phyloP scores from a whole-genome alignment of 2,888 invertebrate genomes.

The Biston betularia region DNA sequence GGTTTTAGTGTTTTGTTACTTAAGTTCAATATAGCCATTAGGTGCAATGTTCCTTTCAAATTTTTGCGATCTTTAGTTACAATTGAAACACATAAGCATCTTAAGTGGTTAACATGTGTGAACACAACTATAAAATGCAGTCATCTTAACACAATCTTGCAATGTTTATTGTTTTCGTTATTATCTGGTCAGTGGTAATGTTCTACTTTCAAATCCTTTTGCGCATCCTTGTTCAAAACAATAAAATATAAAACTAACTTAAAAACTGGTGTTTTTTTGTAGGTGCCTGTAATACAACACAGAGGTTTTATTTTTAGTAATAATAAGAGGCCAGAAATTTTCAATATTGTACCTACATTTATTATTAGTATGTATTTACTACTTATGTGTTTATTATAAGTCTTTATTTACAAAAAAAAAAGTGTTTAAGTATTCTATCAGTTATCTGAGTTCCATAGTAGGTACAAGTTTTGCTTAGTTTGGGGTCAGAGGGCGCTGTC shows the following conservation, averaged over 20 bases:
- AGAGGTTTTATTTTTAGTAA: background rate
- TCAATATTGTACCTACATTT: too few relatives aligned
- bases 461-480: too few relatives aligned
- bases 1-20: too few relatives aligned
- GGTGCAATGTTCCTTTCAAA: conserved; percentile 1
- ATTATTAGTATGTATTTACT: too few relatives aligned
- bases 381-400: too few relatives aligned
- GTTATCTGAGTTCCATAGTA: too few relatives aligned
- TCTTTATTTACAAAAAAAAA: too few relatives aligned
- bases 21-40: too few relatives aligned
- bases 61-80: conserved; percentile 6
- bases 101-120: background rate
- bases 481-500: too few relatives aligned
- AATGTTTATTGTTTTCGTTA: conserved; percentile 3
- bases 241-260: background rate
- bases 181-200: background rate
- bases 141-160: background rate
- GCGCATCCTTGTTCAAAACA: conserved; percentile 4
- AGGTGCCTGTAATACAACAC: too few relatives aligned
- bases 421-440: too few relatives aligned
- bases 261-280: background rate
- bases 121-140: background rate
- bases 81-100: background rate
- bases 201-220: conserved; percentile 12
- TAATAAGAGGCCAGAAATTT: too few relatives aligned